Base-by-base conservation (phyloP, 1,140 invertebrate genomes). In the Prorops nasuta region DNA sequence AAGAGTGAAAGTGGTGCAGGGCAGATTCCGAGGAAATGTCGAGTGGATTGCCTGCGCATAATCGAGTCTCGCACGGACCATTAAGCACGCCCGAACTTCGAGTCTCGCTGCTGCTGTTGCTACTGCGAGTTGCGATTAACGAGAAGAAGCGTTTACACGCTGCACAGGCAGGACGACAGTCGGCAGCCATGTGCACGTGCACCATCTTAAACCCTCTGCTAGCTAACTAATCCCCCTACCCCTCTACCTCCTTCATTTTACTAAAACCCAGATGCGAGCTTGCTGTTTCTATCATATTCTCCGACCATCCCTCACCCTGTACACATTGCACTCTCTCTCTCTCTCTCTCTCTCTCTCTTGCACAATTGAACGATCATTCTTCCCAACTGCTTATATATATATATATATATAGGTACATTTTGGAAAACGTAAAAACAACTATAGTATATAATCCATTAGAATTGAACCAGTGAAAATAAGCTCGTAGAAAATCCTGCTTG, bases 21-120 rank as follows among this genome's bases (percentile, higher is more conserved):
- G n/a, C n/a, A n/a, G n/a, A n/a, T n/a, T n/a, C n/a, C n/a, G n/a
- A n/a, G n/a, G n/a, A n/a, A n/a, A n/a, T n/a, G n/a, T n/a, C n/a
- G n/a, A n/a, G n/a, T n/a, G n/a, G n/a, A n/a, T n/a, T n/a, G n/a
- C n/a, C n/a, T n/a, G n/a, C n/a, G n/a, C n/a, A 58, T 60, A 67
- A 67, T 65, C 63, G 57, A 58, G 63, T 65, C 58, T 62, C 53
- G 56, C 44, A 54, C 56, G 58, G 59, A 54, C 58, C 56, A 60
- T 67, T 60, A 63, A 59, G 57, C 56, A 51, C 50, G 56, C 4
- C 24, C 53, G 36, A 58, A 57, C 52, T 56, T 54, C 46, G 24
- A 2, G 21, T 4, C 7, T 9, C 22, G 3, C 21, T 12, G 22
- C 7, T 46, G 41, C 18, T 20, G 20, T 18, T 3, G 8, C 35